A percentile compares a stretch with the other conserved stretches of the same genome.
phyloP scores from a whole-genome alignment of 2,888 invertebrate genomes.

The Ernsta delagoae region DNA sequence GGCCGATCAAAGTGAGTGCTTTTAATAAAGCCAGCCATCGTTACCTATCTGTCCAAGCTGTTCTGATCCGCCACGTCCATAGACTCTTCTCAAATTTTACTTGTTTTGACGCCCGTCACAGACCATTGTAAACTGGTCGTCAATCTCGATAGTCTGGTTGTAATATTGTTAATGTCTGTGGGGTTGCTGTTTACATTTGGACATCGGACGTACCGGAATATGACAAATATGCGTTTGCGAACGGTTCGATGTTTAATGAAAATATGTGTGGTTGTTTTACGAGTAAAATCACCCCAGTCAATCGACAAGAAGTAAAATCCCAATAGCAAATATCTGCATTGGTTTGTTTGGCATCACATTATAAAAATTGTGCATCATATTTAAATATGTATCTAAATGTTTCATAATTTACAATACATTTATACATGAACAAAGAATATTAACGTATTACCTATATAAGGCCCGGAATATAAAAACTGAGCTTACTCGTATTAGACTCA shows the following conservation, averaged over 20 bases:
- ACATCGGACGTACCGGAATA: constrained; percentile 1
- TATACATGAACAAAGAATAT: too few species aligned
- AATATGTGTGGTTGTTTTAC: background rate
- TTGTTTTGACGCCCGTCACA: constrained; percentile 38
- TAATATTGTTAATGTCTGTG: constrained; percentile 45
- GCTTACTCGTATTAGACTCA: too few species aligned
- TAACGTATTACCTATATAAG: too few species aligned
- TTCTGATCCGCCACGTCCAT: constrained; percentile 38
- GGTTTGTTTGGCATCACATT: background rate
- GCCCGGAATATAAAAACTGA: too few species aligned
- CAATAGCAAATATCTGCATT: background rate
- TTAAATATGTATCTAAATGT: too few species aligned
- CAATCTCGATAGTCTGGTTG: constrained; percentile 44
- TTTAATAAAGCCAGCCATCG: constrained; percentile 71
- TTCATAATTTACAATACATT: too few species aligned
- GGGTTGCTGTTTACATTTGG: constrained; percentile 30
- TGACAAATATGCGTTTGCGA: background rate
- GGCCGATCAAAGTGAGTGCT: constrained; percentile 78
- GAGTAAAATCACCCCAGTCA: background rate
- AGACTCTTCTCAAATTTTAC: constrained; percentile 27
- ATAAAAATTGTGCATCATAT: too few species aligned
- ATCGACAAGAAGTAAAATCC: background rate
- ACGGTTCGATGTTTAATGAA: constrained; percentile 1
- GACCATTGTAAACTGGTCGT: constrained; percentile 42
- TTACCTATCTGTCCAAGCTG: constrained; percentile 38